Evolutionary conservation across 2,797 vertebrate genomes (phyloP), one percentile per base, ranked within the genome.

Genomic region (Rhinoraja longicauda): DNA sequence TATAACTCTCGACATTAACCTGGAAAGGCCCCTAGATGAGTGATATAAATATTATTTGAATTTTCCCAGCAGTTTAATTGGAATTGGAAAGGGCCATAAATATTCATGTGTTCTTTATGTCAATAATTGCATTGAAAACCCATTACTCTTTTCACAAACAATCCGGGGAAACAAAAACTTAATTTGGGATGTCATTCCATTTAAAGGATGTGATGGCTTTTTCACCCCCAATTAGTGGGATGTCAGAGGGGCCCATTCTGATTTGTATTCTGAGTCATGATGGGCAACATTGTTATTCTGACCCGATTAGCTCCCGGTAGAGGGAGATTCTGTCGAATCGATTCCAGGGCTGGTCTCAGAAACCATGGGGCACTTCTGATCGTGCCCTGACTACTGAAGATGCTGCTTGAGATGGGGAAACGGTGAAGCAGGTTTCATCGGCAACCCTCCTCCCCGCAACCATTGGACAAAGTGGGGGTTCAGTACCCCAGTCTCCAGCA

Each of bases 71-170:
- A 67, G 15, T 88, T 88, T 88, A 64, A 88, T 67, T 88, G 84
- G 84, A 88, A 67, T 32, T 88, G n/a, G 59, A 88, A n/a, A 88
- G 32, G 19, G 1, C n/a, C 29, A 88, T 88, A 67, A 88, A 88
- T 88, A 88, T 88, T 88, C 84, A 88, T 88, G 59, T 9, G 2
- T 62, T 36, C n/a, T 67, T 64, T 88, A 64, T 88, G 84, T 88
- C 84, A 88, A 88, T 88, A 36, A 32, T 88, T 88, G 84, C 84
- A 88, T 88, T 88, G 84, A 67, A 67, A 88, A 88, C n/a, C 84
- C 84, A 88, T 88, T 88, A 88, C 84, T 88, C 84, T 62, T 62
- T 88, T 88, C 84, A 88, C 84, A 88, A 88, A 88, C 84, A 88
- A 88, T 88, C n/a, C 15, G 19, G n/a, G 88, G 84, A 88, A 88